These are phyloP conservation scores for Papilio machaon DNA, from an alignment of 1,140 invertebrate species.

Conservation along the genomic window DNA sequence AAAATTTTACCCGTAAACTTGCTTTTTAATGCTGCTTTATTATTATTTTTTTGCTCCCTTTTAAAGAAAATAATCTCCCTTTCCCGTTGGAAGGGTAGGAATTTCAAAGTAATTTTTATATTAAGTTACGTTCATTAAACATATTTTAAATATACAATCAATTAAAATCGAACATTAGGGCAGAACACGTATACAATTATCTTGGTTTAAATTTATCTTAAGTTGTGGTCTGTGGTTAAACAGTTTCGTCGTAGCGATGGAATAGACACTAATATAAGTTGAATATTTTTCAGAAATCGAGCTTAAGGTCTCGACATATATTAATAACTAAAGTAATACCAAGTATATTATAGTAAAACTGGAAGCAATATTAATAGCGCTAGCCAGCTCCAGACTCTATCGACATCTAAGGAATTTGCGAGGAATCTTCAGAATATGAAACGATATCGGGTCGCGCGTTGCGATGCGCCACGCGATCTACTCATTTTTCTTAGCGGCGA, in stretches of 20 bases:
- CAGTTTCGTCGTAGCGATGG: too few relatives aligned
- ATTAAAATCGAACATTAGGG: not conserved
- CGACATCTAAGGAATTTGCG: not conserved
- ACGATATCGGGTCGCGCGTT: not conserved
- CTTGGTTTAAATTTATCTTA: too few relatives aligned
- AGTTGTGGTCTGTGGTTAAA: too few relatives aligned
- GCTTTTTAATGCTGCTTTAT: constrained; percentile 33
- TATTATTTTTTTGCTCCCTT: constrained; percentile 32
- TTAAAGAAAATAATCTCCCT: not conserved
- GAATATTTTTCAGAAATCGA: too few relatives aligned
- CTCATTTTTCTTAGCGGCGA: constrained; percentile 33
- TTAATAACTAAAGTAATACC: not conserved
- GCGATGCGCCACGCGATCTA: constrained; percentile 1
- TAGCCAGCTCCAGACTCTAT: not conserved
- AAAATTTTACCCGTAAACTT: constrained; percentile 34
- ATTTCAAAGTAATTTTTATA: not conserved
- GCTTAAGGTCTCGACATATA: not conserved
- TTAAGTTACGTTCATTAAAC: not conserved
- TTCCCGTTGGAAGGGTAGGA: not conserved
- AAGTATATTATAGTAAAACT: not conserved
- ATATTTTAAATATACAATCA: too few relatives aligned
- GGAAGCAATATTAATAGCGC: constrained; percentile 19
- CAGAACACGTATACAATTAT: too few relatives aligned
- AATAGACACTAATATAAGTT: too few relatives aligned
- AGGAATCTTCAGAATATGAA: constrained; percentile 25